phyloP scores from a whole-genome alignment of 2,797 vertebrate genomes.

The Rhabdophis nuchalis region DNA sequence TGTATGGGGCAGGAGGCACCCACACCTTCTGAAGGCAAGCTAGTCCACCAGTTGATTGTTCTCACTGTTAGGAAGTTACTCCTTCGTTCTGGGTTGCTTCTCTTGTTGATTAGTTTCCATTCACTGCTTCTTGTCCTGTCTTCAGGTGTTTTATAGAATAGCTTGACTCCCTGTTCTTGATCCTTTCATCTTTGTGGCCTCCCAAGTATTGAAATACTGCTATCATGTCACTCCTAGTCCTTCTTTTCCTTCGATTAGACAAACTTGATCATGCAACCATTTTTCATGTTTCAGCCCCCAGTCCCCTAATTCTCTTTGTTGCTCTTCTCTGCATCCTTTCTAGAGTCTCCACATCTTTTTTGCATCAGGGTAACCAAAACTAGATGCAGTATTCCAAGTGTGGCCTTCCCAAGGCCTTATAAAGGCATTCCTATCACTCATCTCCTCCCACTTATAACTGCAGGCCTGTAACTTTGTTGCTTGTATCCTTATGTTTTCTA shows the following conservation, averaged over 20 bases:
- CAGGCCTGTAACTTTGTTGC: too few relatives aligned
- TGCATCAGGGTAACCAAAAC: not conserved
- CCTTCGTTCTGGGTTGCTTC: not conserved
- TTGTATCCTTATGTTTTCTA: too few relatives aligned
- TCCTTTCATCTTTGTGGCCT: not conserved
- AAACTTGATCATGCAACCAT: fast-evolving
- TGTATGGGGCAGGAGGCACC: too few relatives aligned
- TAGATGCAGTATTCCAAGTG: not conserved
- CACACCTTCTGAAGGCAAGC: not conserved
- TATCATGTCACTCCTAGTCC: not conserved
- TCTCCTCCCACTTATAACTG: too few relatives aligned
- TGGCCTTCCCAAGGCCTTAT: not conserved
- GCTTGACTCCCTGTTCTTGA: too few relatives aligned
- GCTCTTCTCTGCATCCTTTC: not conserved
- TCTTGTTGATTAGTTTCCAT: not conserved
- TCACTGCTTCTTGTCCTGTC: not conserved
- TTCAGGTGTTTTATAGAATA: not conserved
- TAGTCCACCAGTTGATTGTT: too few relatives aligned
- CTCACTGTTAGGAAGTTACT: not conserved
- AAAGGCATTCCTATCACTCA: too few relatives aligned
- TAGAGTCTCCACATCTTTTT: not conserved
- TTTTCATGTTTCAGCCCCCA: not conserved
- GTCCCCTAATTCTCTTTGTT: not conserved
- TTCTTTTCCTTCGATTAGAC: not conserved
- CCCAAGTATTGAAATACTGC: not conserved